Evolutionary conservation across 2,113 vertebrate genomes (phyloP).

Genomic region (Platycercus adscitus): DNA sequence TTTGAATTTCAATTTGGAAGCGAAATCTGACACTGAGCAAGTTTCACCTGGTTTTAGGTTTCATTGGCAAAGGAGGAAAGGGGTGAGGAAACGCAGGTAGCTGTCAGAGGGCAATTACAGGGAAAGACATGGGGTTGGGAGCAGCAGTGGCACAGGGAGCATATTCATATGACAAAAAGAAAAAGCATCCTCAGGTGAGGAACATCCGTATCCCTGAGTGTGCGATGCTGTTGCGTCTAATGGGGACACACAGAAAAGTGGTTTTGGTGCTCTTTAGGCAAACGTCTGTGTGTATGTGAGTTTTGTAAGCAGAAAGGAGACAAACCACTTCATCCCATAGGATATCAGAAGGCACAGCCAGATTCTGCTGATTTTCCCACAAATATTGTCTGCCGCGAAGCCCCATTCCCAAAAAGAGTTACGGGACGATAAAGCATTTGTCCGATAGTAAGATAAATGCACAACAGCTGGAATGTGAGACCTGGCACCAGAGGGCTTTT

Average conservation of each 20-base stretch:
- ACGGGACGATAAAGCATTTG: constrained; percentile 50
- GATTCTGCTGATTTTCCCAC: constrained; percentile 37
- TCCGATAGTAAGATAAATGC: constrained; percentile 64
- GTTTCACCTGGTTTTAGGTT: constrained; percentile 48
- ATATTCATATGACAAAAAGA: rapidly evolving
- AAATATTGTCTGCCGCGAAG: constrained; percentile 57
- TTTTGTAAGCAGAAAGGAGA: background rate
- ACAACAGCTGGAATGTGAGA: constrained; percentile 73
- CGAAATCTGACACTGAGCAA: background rate
- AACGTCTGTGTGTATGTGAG: background rate
- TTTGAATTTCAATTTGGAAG: constrained; percentile 46
- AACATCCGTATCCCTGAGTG: background rate
- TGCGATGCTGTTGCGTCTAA: rapidly evolving
- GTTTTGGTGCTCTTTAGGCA: background rate
- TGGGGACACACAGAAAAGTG: rapidly evolving
- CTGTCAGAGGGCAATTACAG: background rate
- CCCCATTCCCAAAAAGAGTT: background rate
- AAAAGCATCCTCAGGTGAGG: background rate
- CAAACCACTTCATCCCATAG: background rate
- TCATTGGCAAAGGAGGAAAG: background rate
- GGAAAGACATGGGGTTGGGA: rapidly evolving
- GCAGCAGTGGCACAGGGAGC: rapidly evolving
- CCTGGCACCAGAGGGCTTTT: constrained; percentile 71
- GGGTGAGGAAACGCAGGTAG: background rate
- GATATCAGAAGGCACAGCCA: background rate